Conservation (phyloP, 2,113 vertebrate species). For the Odontesthes bonariensis region DNA sequence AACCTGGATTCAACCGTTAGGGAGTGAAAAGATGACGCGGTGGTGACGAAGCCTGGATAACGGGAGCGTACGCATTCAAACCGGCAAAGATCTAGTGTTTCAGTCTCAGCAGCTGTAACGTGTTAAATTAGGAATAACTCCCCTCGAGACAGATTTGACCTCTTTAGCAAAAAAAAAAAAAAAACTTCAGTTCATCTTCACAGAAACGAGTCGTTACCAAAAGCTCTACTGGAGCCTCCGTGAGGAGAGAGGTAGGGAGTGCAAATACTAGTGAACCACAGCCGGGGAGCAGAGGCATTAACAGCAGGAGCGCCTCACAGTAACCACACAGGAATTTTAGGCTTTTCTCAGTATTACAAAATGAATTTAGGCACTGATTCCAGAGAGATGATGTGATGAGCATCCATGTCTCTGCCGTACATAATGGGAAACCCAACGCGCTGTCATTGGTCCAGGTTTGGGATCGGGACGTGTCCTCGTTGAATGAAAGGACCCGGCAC, state of each 20-base stretch:
- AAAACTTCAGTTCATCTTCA: background rate
- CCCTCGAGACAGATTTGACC: background rate
- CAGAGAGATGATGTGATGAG: constrained; percentile 12
- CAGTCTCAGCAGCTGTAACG: constrained; percentile 21
- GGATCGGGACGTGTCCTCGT: constrained; percentile 16
- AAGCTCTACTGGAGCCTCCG: constrained; percentile 25
- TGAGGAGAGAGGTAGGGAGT: constrained; percentile 60
- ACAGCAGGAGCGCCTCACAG: constrained; percentile 11
- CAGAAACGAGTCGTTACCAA: background rate
- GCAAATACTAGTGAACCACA: constrained; percentile 14
- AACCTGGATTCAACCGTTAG: background rate
- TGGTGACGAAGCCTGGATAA: constrained; percentile 7
- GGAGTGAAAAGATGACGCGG: background rate
- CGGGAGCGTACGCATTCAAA: background rate
- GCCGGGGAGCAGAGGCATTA: constrained; percentile 4
- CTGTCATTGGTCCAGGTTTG: constrained; percentile 27
- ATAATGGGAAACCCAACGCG: constrained; percentile 11
- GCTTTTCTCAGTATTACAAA: constrained; percentile 40
- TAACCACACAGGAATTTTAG: constrained; percentile 16
- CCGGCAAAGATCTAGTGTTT: background rate
- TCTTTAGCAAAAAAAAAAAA: background rate
- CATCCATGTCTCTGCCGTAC: constrained; percentile 18
- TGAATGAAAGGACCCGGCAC: constrained; percentile 20
- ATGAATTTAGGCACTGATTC: constrained; percentile 59
- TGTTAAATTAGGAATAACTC: background rate